phyloP scores from a whole-genome alignment of 2,113 vertebrate species.

The Cnemophilus loriae region DNA sequence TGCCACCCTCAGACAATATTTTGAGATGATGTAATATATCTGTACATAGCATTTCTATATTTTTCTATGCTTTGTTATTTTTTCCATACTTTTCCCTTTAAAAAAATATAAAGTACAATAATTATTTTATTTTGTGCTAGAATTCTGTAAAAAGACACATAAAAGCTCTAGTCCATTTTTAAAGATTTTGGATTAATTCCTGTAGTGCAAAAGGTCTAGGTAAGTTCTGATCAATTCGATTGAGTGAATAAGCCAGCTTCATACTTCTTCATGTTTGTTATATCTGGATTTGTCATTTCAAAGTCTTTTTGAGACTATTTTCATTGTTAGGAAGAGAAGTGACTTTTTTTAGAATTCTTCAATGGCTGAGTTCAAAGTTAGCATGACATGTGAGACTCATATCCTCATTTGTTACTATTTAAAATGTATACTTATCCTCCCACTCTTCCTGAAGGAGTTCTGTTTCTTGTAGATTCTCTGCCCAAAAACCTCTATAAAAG shows the following conservation, averaged over 20 bases:
- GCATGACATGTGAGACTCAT: slow-evolving; percentile 4
- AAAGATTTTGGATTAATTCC: neutral
- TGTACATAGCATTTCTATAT: neutral
- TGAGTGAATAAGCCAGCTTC: neutral
- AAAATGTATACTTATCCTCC: slow-evolving; percentile 33
- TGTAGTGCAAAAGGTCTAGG: neutral
- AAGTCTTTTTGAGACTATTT: slow-evolving; percentile 6
- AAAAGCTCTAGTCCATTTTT: neutral
- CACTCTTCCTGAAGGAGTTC: slow-evolving; percentile 32
- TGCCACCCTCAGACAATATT: neutral
- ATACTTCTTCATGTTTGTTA: neutral
- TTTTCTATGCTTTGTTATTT: neutral
- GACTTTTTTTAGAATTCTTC: neutral
- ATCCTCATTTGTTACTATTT: slow-evolving; percentile 47
- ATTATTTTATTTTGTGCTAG: neutral
- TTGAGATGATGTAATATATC: neutral
- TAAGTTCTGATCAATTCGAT: neutral
- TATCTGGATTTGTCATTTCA: slow-evolving; percentile 7
- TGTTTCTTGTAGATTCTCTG: neutral
- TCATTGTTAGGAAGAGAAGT: slow-evolving; percentile 2
- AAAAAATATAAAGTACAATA: neutral
- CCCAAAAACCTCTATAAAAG: neutral
- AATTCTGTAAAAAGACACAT: neutral
- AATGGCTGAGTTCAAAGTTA: slow-evolving; percentile 28
- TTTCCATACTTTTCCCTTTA: neutral